Conservation (phyloP, 2,797 vertebrate genomes). For the Amniataba percoides region DNA sequence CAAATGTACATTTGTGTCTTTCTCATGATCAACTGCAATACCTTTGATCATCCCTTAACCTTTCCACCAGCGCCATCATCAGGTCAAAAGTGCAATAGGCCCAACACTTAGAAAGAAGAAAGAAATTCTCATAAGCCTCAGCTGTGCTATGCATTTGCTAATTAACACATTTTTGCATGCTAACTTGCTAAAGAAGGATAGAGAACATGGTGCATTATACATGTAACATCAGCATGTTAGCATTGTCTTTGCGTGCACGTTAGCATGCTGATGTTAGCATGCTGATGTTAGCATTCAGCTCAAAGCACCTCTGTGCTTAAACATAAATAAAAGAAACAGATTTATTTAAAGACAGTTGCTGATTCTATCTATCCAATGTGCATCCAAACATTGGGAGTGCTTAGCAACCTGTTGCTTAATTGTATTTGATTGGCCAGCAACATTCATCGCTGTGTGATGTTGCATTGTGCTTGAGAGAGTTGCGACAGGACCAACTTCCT, state of each 20-base stretch:
- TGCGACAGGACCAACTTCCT: constrained; percentile 1
- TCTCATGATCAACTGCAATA: neutral
- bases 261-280: constrained; percentile 2
- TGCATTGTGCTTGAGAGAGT: constrained; percentile 13
- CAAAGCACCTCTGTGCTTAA: neutral
- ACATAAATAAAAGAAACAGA: neutral
- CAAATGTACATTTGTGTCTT: neutral
- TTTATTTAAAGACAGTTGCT: constrained; percentile 1
- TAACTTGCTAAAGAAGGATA: neutral
- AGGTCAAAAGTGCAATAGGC: neutral
- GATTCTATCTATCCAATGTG: neutral
- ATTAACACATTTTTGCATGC: neutral
- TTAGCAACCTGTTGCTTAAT: constrained; percentile 5
- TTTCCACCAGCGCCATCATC: neutral
- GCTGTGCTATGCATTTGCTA: neutral
- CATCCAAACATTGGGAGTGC: constrained; percentile 1
- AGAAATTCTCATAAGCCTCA: neutral
- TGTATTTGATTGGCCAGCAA: constrained; percentile 13
- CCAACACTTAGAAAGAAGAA: neutral
- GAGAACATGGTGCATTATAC: neutral
- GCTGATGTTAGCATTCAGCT: constrained; percentile 1
- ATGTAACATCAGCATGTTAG: neutral
- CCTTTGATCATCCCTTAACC: neutral
- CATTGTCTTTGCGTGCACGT: neutral
- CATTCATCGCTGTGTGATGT: constrained; percentile 13